A percentile compares a stretch with the other conserved stretches of the same genome.
Evolutionary conservation across 2,113 vertebrate genomes (phyloP).

Genomic region (Trochalopteron elliotii): DNA sequence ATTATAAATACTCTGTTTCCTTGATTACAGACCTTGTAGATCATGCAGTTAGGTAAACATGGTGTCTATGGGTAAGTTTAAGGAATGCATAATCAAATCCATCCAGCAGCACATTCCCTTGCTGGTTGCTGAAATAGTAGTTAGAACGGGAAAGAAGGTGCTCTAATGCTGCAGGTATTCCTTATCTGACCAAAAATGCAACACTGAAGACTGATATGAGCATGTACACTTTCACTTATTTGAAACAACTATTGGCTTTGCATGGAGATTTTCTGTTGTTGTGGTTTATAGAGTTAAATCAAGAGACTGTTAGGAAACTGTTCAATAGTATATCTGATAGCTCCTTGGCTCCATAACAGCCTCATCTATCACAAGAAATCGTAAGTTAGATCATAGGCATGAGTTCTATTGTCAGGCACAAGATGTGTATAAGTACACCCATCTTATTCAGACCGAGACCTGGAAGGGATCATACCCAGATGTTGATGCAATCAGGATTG

Average conservation of each 20-base stretch:
- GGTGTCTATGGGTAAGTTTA: background rate
- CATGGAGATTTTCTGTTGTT: background rate
- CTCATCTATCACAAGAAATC: background rate
- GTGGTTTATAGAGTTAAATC: background rate
- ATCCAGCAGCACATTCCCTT: background rate
- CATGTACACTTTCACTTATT: background rate
- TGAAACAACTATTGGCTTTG: background rate
- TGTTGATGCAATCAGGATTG: background rate
- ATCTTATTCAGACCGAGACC: fast-evolving
- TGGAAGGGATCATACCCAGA: background rate
- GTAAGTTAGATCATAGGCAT: background rate
- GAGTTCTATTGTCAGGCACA: background rate
- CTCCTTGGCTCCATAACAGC: background rate
- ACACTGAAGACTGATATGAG: background rate
- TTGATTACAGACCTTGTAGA: background rate
- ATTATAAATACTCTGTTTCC: background rate
- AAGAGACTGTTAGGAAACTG: background rate
- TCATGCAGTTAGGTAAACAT: background rate
- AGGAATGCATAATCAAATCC: background rate
- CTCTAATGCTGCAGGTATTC: background rate
- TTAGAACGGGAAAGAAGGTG: background rate
- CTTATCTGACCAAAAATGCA: background rate
- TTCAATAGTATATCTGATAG: background rate
- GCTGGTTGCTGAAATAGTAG: background rate
- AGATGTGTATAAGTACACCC: background rate